Evolutionary conservation across 2,888 invertebrate genomes (phyloP).

Genomic region (Colletes collaris): DNA sequence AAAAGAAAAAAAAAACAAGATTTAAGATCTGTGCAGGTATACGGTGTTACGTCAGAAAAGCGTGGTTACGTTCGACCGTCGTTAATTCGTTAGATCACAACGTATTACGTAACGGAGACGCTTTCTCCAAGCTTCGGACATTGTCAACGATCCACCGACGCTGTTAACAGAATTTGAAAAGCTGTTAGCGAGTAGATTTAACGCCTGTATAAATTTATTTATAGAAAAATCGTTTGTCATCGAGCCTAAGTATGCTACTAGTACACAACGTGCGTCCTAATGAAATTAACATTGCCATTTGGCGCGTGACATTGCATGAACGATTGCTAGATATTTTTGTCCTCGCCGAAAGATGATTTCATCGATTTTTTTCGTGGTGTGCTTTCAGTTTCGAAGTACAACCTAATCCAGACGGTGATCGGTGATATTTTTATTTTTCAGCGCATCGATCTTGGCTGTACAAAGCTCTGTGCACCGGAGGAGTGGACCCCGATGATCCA

Average conservation of each 20-base stretch:
- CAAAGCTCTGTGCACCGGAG: constrained; percentile 92
- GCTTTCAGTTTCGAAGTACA: not conserved
- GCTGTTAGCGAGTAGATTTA: too few relatives aligned
- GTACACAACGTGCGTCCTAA: constrained; percentile 28
- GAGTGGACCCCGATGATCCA: constrained; percentile 91
- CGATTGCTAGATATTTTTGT: constrained; percentile 20
- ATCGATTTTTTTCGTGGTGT: not conserved
- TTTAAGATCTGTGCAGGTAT: not conserved
- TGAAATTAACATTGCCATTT: constrained; percentile 32
- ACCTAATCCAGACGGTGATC: too few relatives aligned
- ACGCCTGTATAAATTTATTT: too few relatives aligned
- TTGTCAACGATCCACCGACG: constrained; percentile 25
- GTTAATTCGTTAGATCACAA: constrained; percentile 79
- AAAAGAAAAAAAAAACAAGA: not conserved
- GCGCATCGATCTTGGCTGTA: constrained; percentile 92
- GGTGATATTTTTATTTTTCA: constrained; percentile 82
- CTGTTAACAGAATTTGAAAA: constrained; percentile 5
- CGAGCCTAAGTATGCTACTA: too few relatives aligned
- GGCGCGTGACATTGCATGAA: constrained; percentile 42
- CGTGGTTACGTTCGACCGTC: constrained; percentile 59
- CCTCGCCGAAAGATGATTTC: constrained; percentile 17
- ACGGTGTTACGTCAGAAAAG: constrained; percentile 53
- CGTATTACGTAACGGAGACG: constrained; percentile 69
- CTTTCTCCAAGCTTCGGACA: constrained; percentile 73
- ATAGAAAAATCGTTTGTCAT: too few relatives aligned